Percentiles rank a stretch among this genome's conserved stretches.
phyloP scores from a whole-genome alignment of 2,113 vertebrate species.

The Tor tambroides region DNA sequence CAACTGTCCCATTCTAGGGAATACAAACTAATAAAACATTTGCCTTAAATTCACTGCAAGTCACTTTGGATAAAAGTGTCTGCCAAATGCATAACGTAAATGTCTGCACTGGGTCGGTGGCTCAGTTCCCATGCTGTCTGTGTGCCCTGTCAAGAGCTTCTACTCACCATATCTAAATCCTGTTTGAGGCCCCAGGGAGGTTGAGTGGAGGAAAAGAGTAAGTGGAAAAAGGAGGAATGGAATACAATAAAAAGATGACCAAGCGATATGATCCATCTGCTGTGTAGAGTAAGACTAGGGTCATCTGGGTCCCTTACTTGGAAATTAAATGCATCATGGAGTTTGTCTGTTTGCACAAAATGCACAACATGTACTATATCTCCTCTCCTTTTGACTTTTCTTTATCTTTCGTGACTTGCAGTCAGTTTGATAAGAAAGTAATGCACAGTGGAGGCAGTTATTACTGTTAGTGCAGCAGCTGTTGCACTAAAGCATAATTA shows the following conservation, averaged over 20 bases:
- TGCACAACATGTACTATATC: background rate
- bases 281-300: background rate
- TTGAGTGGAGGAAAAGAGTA: background rate
- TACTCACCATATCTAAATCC: constrained; percentile 44
- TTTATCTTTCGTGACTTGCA: background rate
- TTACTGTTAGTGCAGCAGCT: constrained; percentile 1
- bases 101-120: background rate
- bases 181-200: background rate
- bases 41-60: background rate
- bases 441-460: background rate
- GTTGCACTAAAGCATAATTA: constrained; percentile 13
- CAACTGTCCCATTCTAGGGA: background rate
- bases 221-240: background rate
- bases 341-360: background rate
- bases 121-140: constrained; percentile 41
- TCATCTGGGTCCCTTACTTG: background rate
- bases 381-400: background rate
- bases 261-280: constrained; percentile 36
- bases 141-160: constrained; percentile 24
- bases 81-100: background rate
- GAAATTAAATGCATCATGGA: background rate
- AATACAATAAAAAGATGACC: constrained; percentile 1
- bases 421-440: constrained; percentile 6
- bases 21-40: background rate
- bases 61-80: background rate